Evolutionary conservation across 2,797 vertebrate species (phyloP).

Genomic region (Vireo griseus): DNA sequence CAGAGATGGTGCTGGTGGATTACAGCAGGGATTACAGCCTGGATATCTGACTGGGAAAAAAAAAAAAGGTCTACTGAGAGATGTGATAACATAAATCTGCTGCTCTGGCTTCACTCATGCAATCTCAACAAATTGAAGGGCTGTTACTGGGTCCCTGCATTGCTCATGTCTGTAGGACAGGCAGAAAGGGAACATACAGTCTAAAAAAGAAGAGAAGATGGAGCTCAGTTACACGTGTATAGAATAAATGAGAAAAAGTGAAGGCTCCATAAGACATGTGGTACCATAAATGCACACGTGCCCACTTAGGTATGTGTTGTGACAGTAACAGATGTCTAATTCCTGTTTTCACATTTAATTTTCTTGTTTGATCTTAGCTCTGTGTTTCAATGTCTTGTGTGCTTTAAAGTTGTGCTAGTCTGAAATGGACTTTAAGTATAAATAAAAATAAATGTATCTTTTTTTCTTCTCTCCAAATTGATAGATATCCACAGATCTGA

Average conservation of each 20-base stretch:
- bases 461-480: background rate
- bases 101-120: background rate
- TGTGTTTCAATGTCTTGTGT: background rate
- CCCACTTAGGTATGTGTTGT: background rate
- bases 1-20: background rate
- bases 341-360: background rate
- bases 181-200: background rate
- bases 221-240: background rate
- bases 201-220: background rate
- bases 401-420: background rate
- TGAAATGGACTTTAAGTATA: background rate
- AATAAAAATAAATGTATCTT: background rate
- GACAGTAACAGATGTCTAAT: background rate
- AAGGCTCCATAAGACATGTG: rapidly evolving
- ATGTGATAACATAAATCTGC: background rate
- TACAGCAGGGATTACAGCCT: background rate
- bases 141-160: background rate
- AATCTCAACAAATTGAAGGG: background rate
- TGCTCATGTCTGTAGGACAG: background rate
- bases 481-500: background rate
- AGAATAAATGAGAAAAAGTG: background rate
- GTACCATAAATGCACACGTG: background rate
- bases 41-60: background rate
- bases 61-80: background rate
- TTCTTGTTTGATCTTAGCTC: background rate